phyloP scores from a whole-genome alignment of 2,797 vertebrate species.

The Sarcoramphus papa region DNA sequence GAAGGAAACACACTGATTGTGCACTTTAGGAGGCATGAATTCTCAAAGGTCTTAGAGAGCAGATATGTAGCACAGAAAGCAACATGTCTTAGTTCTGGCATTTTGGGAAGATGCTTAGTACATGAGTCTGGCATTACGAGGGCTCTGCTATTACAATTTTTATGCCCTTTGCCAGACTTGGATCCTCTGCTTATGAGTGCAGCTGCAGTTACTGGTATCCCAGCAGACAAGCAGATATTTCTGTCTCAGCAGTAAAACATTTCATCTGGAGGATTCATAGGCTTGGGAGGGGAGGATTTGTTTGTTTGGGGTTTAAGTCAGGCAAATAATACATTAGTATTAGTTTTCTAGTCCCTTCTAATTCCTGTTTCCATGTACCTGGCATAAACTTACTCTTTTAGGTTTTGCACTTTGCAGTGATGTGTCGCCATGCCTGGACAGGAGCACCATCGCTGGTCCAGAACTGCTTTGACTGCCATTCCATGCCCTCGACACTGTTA shows the following conservation, averaged over 20 bases:
- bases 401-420: background rate
- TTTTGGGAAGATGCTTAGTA: background rate
- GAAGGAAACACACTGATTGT: background rate
- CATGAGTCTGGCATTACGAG: background rate
- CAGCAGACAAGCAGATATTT: background rate
- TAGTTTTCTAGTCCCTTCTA: background rate
- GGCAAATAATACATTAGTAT: background rate
- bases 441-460: background rate
- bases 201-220: background rate
- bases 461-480: background rate
- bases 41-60: background rate
- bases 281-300: background rate
- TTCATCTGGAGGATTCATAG: background rate
- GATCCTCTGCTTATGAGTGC: background rate
- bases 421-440: background rate
- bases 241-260: background rate
- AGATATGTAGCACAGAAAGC: background rate
- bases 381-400: background rate
- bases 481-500: background rate
- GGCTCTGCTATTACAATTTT: background rate
- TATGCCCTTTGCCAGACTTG: background rate
- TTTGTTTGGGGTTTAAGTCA: background rate
- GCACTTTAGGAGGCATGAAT: background rate
- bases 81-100: background rate
- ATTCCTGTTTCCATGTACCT: background rate